Evolutionary conservation across 2,113 vertebrate species (phyloP).

Genomic region (Mastomys natalensis): DNA sequence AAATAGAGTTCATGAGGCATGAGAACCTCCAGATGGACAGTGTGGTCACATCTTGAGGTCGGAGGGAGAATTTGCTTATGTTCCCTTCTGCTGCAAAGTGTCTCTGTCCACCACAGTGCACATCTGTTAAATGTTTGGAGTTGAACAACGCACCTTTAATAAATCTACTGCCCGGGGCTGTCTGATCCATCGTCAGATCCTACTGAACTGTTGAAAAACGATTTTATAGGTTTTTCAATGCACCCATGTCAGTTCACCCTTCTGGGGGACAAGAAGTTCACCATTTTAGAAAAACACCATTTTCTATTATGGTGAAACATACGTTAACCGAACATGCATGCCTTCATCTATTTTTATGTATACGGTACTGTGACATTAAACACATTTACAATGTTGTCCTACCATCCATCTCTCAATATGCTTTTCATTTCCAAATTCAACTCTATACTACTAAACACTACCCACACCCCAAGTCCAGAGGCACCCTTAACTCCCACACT

Average conservation of each 20-base stretch:
- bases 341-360: background rate
- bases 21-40: background rate
- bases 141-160: accelerated
- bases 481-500: background rate
- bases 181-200: too few species aligned
- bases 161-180: accelerated
- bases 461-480: background rate
- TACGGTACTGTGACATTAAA: background rate
- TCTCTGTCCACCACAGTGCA: accelerated
- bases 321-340: too few species aligned
- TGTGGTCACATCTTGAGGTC: accelerated
- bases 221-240: background rate
- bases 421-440: background rate
- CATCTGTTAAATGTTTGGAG: background rate
- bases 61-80: accelerated
- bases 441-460: background rate
- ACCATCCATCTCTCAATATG: too few species aligned
- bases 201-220: accelerated
- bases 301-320: background rate
- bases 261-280: background rate
- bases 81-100: accelerated
- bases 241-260: accelerated
- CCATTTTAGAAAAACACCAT: background rate
- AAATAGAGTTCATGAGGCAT: accelerated
- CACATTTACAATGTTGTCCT: background rate